Evolutionary conservation across 2,888 invertebrate species (phyloP).

Genomic region (Onthophagus sagittarius): DNA sequence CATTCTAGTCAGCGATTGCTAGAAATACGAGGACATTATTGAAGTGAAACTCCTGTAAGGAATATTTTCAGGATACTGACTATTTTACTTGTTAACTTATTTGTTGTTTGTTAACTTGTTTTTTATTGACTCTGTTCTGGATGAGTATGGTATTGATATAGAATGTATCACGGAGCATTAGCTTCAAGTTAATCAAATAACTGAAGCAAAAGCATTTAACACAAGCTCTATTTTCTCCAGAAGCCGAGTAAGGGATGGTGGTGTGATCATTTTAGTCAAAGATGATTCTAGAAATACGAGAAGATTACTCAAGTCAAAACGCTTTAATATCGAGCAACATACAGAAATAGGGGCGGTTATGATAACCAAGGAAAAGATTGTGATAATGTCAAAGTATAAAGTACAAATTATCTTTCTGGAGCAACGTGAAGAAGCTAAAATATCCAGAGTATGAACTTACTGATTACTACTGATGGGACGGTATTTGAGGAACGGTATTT

Average conservation of each 20-base stretch:
- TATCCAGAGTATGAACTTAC: no score
- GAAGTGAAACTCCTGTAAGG: no score
- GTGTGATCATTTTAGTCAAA: not conserved
- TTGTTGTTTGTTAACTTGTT: no score
- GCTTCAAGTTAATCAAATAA: not conserved
- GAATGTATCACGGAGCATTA: not conserved
- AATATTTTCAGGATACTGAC: no score
- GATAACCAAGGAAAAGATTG: not conserved
- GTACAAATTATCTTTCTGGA: not conserved
- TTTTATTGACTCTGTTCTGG: not conserved
- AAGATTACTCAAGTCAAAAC: not conserved
- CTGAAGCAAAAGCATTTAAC: not conserved
- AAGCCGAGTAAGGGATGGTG: not conserved
- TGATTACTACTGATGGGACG: no score
- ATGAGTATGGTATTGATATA: not conserved
- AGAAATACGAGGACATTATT: no score
- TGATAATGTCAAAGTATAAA: not conserved
- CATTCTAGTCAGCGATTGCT: no score
- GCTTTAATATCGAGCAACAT: not conserved
- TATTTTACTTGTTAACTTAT: no score
- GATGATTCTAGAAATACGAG: not conserved
- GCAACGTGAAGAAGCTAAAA: not conserved
- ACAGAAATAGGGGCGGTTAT: not conserved
- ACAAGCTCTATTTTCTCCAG: not conserved
- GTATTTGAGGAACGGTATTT: no score